Base-by-base conservation (phyloP, 2,888 invertebrate genomes). In the Pterobdella sp. region DNA sequence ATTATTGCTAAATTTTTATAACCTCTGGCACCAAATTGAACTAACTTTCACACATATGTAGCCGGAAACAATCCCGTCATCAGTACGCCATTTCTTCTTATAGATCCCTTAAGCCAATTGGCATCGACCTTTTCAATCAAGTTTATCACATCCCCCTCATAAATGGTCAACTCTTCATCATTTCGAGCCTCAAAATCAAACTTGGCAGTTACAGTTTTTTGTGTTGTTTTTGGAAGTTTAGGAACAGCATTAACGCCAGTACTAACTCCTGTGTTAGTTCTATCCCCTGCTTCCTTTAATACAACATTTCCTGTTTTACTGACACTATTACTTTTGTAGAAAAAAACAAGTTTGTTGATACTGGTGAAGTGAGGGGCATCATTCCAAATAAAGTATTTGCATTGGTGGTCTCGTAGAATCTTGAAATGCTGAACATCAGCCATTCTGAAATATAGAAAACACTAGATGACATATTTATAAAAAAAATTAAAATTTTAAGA, bases 371-470 rank as follows among this genome's bases (percentile, higher is more conserved):
- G 52, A 26, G 70, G 70, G 7, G 31, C 70, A 31, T 70, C 56
- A 31, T 70, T 70, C 70, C 70, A 70, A 26, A 70, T 31, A 42
- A 34, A 70, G 56, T 70, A 70, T 31, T 70, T 70, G 49, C 70
- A 32, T 22, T 35, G 26, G 1, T 49, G 1, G 3, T 49, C 56
- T 14, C 70, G 70, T 14, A 70, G 70, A 18, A 70, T 70, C 34
- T 70, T 70, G 49, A 70, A 70, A 34, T 70, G 70, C 52, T 70
- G 70, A 22, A 70, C 49, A 4, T 70, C 70, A 7, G 52, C 56
- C 18, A 56, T 70, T 35, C 70, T 70, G 70, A 18, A 56, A 7
- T 7, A 29, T 14, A 14, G 64, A 29, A 64, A n/a, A 64, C 14
- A n/a, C n/a, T 22, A 7, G 49, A 42, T 42, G 49, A 42, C 10